Conservation (phyloP, 2,797 vertebrate genomes). For the Coilia nasus region DNA sequence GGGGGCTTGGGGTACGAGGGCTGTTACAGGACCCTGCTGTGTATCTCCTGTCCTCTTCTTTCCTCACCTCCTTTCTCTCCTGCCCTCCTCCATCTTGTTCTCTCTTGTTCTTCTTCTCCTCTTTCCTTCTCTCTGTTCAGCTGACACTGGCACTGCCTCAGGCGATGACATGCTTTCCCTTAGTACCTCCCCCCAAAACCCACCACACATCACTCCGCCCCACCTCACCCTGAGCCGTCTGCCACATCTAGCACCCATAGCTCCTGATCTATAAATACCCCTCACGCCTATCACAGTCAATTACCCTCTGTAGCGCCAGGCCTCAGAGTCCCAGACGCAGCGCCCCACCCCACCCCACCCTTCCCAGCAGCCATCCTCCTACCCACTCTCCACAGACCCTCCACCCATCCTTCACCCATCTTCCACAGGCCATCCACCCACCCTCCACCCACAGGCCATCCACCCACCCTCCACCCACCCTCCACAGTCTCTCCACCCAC, state of each 20-base stretch:
- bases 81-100: background rate
- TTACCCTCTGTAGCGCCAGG: constrained; percentile 50
- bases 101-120: constrained; percentile 1
- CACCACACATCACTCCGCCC: background rate
- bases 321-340: constrained; percentile 35
- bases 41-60: background rate
- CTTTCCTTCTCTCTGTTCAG: constrained; percentile 22
- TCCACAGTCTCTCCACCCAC: too few species aligned
- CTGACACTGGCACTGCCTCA: constrained; percentile 48
- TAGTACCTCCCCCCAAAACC: constrained; percentile 24
- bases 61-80: constrained; percentile 18
- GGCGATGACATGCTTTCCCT: constrained; percentile 46
- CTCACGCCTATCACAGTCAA: constrained; percentile 58
- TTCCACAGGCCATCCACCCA: too few species aligned
- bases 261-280: constrained; percentile 53
- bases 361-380: background rate
- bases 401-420: too few species aligned
- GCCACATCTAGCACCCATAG: constrained; percentile 32
- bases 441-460: too few species aligned
- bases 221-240: background rate
- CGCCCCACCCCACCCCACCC: background rate
- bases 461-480: too few species aligned
- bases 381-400: too few species aligned
- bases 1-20: too few species aligned
- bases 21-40: background rate